Evolutionary conservation across 2,888 invertebrate genomes (phyloP).

Genomic region (Tortricodes alternella): DNA sequence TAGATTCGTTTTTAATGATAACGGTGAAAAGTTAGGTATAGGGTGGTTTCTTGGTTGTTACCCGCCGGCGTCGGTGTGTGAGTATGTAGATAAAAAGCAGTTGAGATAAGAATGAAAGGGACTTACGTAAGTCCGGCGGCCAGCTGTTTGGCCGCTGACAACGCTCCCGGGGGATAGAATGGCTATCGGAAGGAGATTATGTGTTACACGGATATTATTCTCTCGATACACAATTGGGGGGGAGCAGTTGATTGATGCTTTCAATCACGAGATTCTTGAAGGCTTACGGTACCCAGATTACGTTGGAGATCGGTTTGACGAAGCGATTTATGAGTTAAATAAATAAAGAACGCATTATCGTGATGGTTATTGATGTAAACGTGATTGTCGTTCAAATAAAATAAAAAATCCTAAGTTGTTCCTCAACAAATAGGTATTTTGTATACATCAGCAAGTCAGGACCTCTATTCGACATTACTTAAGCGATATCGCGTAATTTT

Average conservation of each 20-base stretch:
- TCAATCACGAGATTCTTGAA: constrained; percentile 2
- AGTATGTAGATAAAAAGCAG: constrained; percentile 63
- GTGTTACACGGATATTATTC: constrained; percentile 10
- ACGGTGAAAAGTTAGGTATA: constrained; percentile 45
- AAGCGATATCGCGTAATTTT: too few species aligned
- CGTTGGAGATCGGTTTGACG: not conserved
- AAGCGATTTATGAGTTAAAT: not conserved
- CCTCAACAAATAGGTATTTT: too few species aligned
- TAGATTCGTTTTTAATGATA: constrained; percentile 50
- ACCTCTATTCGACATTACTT: too few species aligned
- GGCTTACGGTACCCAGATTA: not conserved
- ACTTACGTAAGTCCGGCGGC: constrained; percentile 74
- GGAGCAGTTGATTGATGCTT: constrained; percentile 7
- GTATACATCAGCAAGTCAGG: too few species aligned
- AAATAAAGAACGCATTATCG: not conserved
- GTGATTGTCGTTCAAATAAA: constrained; percentile 1
- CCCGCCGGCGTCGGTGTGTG: constrained; percentile 48
- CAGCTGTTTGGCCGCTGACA: constrained; percentile 45
- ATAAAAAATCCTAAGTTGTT: too few species aligned
- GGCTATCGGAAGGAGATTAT: constrained; percentile 20
- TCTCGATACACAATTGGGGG: not conserved
- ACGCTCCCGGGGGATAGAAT: constrained; percentile 34
- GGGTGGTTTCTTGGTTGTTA: constrained; percentile 62
- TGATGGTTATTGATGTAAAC: not conserved
- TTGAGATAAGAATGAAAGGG: constrained; percentile 53